Base-by-base conservation (phyloP, 1,140 invertebrate genomes). In the Mamestra configurata region DNA sequence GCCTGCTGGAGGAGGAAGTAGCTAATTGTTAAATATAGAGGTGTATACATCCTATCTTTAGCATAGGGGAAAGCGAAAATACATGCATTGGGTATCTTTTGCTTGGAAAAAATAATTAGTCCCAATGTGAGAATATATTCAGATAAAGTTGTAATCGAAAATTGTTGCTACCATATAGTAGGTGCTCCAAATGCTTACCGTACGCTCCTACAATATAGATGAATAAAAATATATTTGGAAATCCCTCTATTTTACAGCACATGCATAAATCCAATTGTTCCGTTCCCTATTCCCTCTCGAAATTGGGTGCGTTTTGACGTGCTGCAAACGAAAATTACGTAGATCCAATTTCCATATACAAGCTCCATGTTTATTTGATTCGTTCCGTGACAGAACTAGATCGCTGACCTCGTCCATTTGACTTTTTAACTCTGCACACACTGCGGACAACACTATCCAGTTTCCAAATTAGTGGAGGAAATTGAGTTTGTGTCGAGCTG, bases 361-460 rank as follows among this genome's bases (percentile, higher is more conserved):
- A 22, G 37, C 10, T 7, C 57, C 22, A 66, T 37, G 37, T 66
- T 66, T 66, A 66, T 66, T 66, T 66, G 61, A 43, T 66, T 66
- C 20, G 61, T 43, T 40, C 35, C 35, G 61, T 18, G 18, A 66
- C 10, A 4, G 61, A 18, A 18, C 61, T 66, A 43, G n/a, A 61
- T 57, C 11, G 57, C 11, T 22, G 15, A 13, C 31, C 59, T 64
- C 37, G 18, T 1, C 18, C 57, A 61, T 20, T 66, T 66, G 37
- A 66, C n/a, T 40, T 46, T 68, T 68, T 46, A 43, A 46, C 46
- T 68, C 18, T 49, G 10, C 11, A 55, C 31, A 35, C 37, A 43
- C 4, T 13, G 10, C 37, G 35, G 20, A 24, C 40, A 24, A 46
- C 13, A 46, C 37, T 24, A 68, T 27, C 7, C 27, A 18, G 31